A percentile compares a stretch with the other conserved stretches of the same genome.
Evolutionary conservation across 1,140 invertebrate genomes (phyloP).

Genomic region (Sycophila sp.): DNA sequence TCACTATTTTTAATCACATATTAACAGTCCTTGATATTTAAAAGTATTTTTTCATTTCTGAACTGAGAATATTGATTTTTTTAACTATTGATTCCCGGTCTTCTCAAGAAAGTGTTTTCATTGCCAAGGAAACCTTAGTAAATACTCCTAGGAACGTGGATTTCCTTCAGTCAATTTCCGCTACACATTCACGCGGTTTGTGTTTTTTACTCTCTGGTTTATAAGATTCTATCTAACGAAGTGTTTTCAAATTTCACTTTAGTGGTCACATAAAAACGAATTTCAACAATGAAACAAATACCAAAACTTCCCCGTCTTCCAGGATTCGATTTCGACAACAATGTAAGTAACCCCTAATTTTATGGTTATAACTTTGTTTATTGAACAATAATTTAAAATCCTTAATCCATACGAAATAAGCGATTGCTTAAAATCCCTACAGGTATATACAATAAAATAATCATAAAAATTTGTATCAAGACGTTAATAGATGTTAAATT

Average conservation of each 20-base stretch:
- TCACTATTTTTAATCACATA: background rate
- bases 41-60: no score
- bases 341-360: conserved; percentile 57
- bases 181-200: background rate
- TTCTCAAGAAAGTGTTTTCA: conserved; percentile 2
- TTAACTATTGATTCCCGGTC: background rate
- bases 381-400: background rate
- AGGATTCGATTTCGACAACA: conserved; percentile 65
- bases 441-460: no score
- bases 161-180: background rate
- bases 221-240: background rate
- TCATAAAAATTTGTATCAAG: no score
- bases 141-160: conserved; percentile 20
- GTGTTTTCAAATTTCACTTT: background rate
- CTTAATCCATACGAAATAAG: no score
- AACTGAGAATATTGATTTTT: background rate
- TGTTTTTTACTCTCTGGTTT: background rate
- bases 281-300: conserved; percentile 47
- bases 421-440: no score
- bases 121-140: conserved; percentile 43
- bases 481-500: no score
- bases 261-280: background rate
- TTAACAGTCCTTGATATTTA: background rate
- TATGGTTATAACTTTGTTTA: no score
- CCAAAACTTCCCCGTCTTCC: conserved; percentile 65